Percentiles rank a stretch among this genome's conserved stretches.
phyloP scores from a whole-genome alignment of 2,797 vertebrate species.

The Mus caroli region DNA sequence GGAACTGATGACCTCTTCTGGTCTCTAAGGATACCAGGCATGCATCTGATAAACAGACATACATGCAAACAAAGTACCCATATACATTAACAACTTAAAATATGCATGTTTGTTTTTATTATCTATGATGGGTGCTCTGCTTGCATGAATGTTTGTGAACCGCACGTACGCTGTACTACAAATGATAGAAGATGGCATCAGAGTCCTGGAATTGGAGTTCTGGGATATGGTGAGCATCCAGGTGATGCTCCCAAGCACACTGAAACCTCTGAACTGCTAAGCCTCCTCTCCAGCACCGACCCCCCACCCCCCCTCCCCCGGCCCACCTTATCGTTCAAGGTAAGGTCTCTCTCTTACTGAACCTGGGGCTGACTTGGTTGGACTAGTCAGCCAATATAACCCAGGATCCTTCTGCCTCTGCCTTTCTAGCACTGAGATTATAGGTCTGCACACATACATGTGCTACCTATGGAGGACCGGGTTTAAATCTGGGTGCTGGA shows the following conservation, averaged over 20 bases:
- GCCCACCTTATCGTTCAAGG: not conserved
- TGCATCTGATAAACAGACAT: not conserved
- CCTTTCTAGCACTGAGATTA: not conserved
- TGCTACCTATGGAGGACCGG: not conserved
- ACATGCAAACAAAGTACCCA: not conserved
- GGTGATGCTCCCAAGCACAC: not conserved
- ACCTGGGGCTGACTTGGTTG: not conserved
- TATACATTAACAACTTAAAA: not conserved
- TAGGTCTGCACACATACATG: not conserved
- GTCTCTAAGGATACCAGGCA: not conserved
- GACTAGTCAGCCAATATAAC: not conserved
- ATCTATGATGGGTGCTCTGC: not conserved
- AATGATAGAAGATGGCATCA: not conserved
- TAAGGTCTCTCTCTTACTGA: not conserved
- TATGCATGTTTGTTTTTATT: not conserved
- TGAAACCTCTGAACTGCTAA: too few species aligned
- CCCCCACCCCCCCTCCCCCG: too few species aligned
- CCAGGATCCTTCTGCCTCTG: not conserved
- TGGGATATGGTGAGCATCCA: not conserved
- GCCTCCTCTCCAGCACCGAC: not conserved
- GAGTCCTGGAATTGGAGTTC: not conserved
- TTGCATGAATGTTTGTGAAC: not conserved
- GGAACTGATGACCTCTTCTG: not conserved
- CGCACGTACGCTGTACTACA: not conserved
- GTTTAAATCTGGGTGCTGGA: not conserved